These are phyloP conservation scores for Raphicerus campestris DNA, from an alignment of 2,113 vertebrate species.

Conservation along the genomic window DNA sequence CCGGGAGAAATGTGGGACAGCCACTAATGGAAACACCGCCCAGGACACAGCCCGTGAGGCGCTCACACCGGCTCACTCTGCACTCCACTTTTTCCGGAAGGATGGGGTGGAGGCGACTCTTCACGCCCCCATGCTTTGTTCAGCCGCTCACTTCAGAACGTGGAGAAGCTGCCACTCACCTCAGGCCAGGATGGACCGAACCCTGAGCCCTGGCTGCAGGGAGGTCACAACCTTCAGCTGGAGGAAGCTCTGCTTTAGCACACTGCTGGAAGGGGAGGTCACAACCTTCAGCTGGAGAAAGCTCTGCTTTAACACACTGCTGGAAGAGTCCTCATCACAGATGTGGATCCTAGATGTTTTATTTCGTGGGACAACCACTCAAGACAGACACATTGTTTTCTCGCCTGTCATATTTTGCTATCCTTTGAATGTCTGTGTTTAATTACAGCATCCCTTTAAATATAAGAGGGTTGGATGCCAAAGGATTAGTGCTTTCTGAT, in stretches of 20 bases:
- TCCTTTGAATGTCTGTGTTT: background rate
- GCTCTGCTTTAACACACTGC: accelerated
- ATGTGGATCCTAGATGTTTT: background rate
- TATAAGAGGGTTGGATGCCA: background rate
- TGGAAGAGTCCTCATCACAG: background rate
- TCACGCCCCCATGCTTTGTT: accelerated
- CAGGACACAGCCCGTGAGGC: accelerated
- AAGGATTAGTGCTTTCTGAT: background rate
- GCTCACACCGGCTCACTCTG: accelerated
- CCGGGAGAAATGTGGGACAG: too few species aligned
- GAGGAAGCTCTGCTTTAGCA: accelerated
- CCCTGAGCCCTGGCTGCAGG: accelerated
- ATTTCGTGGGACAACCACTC: background rate
- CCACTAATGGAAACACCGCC: accelerated
- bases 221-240: accelerated
- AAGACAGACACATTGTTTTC: accelerated
- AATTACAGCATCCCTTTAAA: background rate
- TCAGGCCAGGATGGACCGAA: accelerated
- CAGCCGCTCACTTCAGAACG: accelerated
- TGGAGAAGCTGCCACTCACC: accelerated
- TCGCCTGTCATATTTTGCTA: accelerated
- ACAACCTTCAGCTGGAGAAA: accelerated
- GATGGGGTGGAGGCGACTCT: accelerated
- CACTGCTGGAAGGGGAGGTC: background rate
- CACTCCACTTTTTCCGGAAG: accelerated